Evolutionary conservation across 2,797 vertebrate species (phyloP), one percentile per base, ranked within the genome.

Genomic region (Myotis findleyi): DNA sequence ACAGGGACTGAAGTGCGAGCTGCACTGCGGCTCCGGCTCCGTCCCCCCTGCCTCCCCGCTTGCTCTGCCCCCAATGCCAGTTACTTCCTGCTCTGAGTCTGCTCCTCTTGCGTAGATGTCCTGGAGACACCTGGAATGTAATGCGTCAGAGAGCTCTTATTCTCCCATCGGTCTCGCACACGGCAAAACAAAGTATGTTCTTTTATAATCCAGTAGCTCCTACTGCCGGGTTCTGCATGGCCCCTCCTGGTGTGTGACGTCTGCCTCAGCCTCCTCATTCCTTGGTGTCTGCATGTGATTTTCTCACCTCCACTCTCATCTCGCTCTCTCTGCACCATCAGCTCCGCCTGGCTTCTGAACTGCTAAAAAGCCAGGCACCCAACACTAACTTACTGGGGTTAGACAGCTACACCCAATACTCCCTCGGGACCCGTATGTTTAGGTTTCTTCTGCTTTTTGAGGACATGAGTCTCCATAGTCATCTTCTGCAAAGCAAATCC

Each of bases 391-490:
- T 36, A 13, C 11, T 20, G 27, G 41, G 25, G 64, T 44, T 21
- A 77, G 53, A 47, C 23, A 44, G 20, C 2, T 25, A n/a, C 3
- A 12, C 10, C 17, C 64, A 25, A 7, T 6, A 25, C 16, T n/a
- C 33, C 41, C 57, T 79, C 14, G 0, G 68, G 7, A 14, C 33
- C 81, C 41, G 5, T 8, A 11, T 6, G 41, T 91, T 36, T 18
- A n/a, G 72, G 80, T 25, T 83, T 59, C 53, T 53, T 84, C 55
- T 69, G 41, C 55, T 57, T 91, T 91, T 25, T 71, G 41, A 90
- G 38, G 41, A 49, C 9, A n/a, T 2, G 25, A 47, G 51, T 75
- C 91, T 71, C 91, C 51, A 57, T 13, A 89, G 57, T 30, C 80
- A 82, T 16, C 69, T 83, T 68, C 64, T 27, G 14, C 17, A 57